phyloP scores from a whole-genome alignment of 2,888 invertebrate genomes.

The Idaea biselata region DNA sequence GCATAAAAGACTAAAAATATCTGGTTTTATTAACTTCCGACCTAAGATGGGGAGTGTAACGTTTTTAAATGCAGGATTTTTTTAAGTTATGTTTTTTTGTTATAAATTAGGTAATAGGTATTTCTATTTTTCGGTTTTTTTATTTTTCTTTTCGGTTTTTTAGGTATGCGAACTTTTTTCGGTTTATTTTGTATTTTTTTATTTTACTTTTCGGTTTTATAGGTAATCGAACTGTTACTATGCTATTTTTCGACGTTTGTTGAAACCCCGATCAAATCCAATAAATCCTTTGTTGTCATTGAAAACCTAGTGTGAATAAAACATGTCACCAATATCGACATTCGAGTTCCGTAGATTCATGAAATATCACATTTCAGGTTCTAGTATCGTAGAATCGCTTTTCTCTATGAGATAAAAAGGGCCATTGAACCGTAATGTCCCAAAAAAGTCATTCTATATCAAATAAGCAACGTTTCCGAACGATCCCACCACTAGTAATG shows the following conservation, averaged over 20 bases:
- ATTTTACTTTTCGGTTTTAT: background rate
- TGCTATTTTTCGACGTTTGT: background rate
- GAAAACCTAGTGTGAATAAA: background rate
- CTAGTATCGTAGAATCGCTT: background rate
- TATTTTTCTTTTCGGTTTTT: background rate
- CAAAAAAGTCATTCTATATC: background rate
- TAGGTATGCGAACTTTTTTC: background rate
- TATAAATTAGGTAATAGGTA: no score
- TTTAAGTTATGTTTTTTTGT: no score
- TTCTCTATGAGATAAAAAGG: background rate
- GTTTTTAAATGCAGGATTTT: no score
- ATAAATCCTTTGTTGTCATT: background rate
- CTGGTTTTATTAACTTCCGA: no score
- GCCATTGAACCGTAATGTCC: background rate
- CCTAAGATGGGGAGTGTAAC: no score
- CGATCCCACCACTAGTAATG: conserved; percentile 36
- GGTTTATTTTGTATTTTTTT: no score
- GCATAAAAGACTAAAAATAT: background rate
- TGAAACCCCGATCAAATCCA: background rate
- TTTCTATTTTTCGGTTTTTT: no score
- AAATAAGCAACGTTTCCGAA: conserved; percentile 9
- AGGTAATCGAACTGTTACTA: background rate
- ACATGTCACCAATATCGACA: background rate
- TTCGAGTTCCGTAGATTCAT: background rate
- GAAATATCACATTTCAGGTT: background rate